phyloP scores from a whole-genome alignment of 2,113 vertebrate species.

The Fukomys damarensis region DNA sequence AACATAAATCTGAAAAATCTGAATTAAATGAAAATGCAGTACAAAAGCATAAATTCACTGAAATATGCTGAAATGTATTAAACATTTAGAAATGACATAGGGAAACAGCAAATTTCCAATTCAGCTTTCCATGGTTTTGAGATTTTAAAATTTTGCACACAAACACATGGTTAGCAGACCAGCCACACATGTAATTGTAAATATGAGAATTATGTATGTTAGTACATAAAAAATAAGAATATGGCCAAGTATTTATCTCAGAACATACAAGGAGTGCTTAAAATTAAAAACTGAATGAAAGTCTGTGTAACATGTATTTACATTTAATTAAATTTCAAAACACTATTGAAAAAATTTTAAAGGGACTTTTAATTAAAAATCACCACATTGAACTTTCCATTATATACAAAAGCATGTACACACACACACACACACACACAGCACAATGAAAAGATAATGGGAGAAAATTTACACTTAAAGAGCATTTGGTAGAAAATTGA shows the following conservation, averaged over 20 bases:
- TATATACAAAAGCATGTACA: not conserved
- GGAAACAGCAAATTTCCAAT: not conserved
- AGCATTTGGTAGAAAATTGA: not conserved
- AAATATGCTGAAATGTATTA: not conserved
- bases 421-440: not conserved
- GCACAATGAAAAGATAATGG: not conserved
- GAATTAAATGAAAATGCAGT: not conserved
- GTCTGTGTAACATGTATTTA: not conserved
- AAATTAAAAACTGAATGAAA: not conserved
- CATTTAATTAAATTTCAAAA: not conserved
- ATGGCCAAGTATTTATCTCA: not conserved
- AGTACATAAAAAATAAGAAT: not conserved
- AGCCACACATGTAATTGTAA: not conserved
- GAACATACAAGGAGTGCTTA: not conserved
- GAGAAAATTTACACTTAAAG: not conserved
- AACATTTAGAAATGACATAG: not conserved
- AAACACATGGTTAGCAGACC: not conserved
- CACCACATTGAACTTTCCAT: not conserved
- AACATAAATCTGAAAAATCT: not conserved
- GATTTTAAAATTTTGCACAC: not conserved
- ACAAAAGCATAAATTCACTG: conserved; percentile 11
- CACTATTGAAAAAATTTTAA: not conserved
- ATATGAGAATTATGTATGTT: not conserved
- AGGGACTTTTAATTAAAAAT: not conserved
- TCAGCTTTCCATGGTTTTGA: not conserved